Evolutionary conservation across 64 coral and sea anemone species (phyloP), one percentile per base, ranked within the genome.

Genomic region (Porites lutea): DNA sequence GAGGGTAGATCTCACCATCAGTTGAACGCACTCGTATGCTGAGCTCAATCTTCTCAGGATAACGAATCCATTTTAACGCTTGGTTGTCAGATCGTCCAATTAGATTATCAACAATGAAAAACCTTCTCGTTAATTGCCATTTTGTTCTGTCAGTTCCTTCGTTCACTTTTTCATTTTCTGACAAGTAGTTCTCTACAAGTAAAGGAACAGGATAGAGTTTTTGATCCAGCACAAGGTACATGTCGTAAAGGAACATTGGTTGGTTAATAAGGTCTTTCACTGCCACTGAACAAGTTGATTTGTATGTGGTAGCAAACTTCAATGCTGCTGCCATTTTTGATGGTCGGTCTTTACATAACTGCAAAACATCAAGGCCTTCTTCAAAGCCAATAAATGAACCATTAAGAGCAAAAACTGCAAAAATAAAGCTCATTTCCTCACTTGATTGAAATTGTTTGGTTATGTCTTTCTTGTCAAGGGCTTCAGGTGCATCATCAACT

Each of bases 271-370:
- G 84, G 6, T 91, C 83, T 16, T 86, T 79, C 13, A 99, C 74
- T 68, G 91, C 58, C 4, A 99, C 22, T 21, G 78, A 77, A 77
- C 97, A 99, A 5, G 94, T 93, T 45, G 83, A 93, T 54, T 71
- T 73, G 48, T 90, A 99, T 52, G 94, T 91, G n/a, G 97, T 99
- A 64, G 97, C 97, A 99, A 99, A 99, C 46, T 79, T 93, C 47
- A 82, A 88, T 37, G 97, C 97, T 0, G 97, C 87, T 55, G 55
- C 94, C 82, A 96, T 93, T 79, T 94, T 99, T 2, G 96, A 80
- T 4, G 75, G 81, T 66, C 94, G 84, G 22, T 99, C 97, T 43
- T 93, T 77, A 59, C 97, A 99, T 45, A 99, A 21, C 5, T 96
- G 94, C 5, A 99, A 51, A 15, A 48, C 45, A 18, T 67, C 66